A percentile compares a stretch with the other conserved stretches of the same genome.
Evolutionary conservation across 2,113 vertebrate genomes (phyloP).

Genomic region (Anthoscopus minutus): DNA sequence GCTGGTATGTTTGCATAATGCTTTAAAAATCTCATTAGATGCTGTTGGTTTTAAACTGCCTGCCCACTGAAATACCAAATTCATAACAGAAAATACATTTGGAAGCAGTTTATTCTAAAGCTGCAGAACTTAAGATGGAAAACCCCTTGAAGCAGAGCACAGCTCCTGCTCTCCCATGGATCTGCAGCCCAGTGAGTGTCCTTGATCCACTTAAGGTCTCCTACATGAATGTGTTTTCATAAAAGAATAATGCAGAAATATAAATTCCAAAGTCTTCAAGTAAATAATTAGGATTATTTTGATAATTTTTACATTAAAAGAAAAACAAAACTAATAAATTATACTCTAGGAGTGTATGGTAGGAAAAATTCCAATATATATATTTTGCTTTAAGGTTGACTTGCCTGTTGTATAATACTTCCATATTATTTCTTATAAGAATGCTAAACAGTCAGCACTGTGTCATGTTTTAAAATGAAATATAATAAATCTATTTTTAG

Average conservation of each 20-base stretch:
- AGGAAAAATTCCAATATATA: background rate
- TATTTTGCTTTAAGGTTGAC: background rate
- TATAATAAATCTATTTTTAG: background rate
- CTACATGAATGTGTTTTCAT: background rate
- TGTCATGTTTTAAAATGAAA: background rate
- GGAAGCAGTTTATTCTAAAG: background rate
- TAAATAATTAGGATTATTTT: background rate
- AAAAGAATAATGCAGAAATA: background rate
- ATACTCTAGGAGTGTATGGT: background rate
- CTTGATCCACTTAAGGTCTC: background rate
- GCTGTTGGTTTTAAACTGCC: background rate
- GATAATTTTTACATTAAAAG: background rate
- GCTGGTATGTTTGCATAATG: background rate
- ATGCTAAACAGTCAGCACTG: background rate
- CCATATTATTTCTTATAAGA: background rate
- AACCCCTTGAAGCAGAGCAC: background rate
- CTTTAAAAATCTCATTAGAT: conserved; percentile 17
- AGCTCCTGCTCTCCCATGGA: background rate
- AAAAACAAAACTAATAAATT: background rate
- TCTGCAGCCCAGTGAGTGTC: background rate
- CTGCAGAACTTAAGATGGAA: background rate
- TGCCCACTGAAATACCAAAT: background rate
- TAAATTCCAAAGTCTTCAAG: background rate
- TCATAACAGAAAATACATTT: background rate
- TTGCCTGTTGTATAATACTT: background rate